Conservation (phyloP, 1,140 invertebrate species). For the Lordiphosa stackelbergi region DNA sequence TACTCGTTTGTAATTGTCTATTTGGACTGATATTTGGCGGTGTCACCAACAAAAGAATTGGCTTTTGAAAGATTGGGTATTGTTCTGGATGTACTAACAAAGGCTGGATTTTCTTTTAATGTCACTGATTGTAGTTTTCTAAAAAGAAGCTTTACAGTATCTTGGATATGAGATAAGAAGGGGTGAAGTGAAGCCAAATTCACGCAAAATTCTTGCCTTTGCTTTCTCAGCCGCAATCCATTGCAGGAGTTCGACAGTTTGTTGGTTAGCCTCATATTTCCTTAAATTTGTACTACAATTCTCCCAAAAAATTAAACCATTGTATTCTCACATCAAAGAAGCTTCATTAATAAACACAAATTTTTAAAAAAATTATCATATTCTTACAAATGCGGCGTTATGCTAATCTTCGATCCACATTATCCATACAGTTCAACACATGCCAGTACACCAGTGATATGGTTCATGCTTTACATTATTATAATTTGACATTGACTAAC, state of each 20-base stretch:
- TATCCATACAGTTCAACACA: no score
- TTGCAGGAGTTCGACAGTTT: slow-evolving; percentile 4
- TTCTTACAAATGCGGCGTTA: no score
- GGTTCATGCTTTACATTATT: no score
- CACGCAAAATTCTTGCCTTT: background rate
- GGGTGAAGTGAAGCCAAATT: background rate
- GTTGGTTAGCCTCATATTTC: slow-evolving; percentile 7
- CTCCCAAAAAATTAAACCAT: slow-evolving; percentile 4
- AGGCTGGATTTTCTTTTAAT: background rate
- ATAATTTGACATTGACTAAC: no score
- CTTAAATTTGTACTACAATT: background rate
- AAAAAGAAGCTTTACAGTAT: background rate
- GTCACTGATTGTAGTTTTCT: background rate
- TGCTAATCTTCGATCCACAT: no score
- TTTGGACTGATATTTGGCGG: slow-evolving; percentile 9
- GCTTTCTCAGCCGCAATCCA: slow-evolving; percentile 4
- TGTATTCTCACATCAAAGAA: slow-evolving; percentile 3
- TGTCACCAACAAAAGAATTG: background rate
- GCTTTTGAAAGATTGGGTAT: background rate
- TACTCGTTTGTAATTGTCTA: slow-evolving; percentile 5
- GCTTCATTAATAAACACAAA: no score
- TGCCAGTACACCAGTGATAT: no score
- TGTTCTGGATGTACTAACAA: background rate
- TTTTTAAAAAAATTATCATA: no score
- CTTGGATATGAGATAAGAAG: background rate